Conservation (phyloP, 2,113 vertebrate species). For the Albula goreensis region DNA sequence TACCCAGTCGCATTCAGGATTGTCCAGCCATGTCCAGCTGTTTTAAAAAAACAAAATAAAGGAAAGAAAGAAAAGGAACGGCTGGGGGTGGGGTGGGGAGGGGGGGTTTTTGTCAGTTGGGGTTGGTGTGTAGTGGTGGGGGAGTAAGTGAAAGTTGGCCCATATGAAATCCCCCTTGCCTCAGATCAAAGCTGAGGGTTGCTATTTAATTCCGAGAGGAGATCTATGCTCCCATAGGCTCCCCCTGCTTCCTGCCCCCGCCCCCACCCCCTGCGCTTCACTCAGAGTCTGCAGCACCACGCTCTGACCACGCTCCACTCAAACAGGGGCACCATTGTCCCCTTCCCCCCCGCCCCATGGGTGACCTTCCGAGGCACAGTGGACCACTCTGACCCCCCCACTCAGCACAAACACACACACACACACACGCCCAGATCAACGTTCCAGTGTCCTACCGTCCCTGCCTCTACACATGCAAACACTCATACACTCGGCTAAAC, state of each 20-base stretch:
- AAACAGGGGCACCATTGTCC: slow-evolving; percentile 64
- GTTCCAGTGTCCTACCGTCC: background rate
- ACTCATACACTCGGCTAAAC: too few species aligned
- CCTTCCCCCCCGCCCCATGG: slow-evolving; percentile 18
- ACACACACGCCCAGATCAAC: slow-evolving; percentile 32
- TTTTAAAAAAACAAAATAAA: slow-evolving; percentile 25
- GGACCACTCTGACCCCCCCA: slow-evolving; percentile 39
- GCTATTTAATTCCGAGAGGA: slow-evolving; percentile 64
- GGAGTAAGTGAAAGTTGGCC: slow-evolving; percentile 61
- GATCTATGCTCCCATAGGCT: slow-evolving; percentile 73
- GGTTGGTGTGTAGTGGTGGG: slow-evolving; percentile 35
- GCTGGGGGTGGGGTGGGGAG: slow-evolving; percentile 2
- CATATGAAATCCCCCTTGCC: slow-evolving; percentile 53
- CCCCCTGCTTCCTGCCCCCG: slow-evolving; percentile 50
- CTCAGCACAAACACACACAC: slow-evolving; percentile 37
- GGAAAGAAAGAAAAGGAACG: slow-evolving; percentile 7
- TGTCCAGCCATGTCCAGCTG: slow-evolving; percentile 18
- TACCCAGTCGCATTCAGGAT: background rate
- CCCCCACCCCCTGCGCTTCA: slow-evolving; percentile 27
- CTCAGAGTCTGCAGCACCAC: slow-evolving; percentile 37
- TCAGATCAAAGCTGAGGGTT: slow-evolving; percentile 68
- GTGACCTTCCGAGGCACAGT: slow-evolving; percentile 39
- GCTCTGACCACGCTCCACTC: slow-evolving; percentile 44
- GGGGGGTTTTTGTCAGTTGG: slow-evolving; percentile 18
- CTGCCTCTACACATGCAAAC: too few species aligned